Evolutionary conservation across 1,140 invertebrate species (phyloP).

Genomic region (Thrips palmi): DNA sequence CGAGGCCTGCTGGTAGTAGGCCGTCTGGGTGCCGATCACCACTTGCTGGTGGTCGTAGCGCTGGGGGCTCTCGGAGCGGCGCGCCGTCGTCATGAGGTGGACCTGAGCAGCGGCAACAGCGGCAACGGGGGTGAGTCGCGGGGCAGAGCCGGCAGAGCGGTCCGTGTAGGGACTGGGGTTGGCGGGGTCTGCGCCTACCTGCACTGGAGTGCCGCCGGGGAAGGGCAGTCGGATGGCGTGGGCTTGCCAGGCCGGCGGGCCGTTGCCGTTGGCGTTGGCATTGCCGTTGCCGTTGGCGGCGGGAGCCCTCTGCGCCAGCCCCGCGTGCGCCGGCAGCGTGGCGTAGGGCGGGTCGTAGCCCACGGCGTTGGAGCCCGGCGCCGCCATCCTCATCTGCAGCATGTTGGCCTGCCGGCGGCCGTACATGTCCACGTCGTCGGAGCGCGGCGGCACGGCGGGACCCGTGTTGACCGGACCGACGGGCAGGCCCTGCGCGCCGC

Average conservation of each 20-base stretch:
- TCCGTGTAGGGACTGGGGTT: conserved; percentile 4
- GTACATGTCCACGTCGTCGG: conserved; percentile 14
- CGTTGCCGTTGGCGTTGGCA: conserved; percentile 22
- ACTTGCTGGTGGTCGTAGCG: conserved; percentile 19
- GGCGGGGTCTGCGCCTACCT: no score
- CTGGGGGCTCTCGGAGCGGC: conserved; percentile 21
- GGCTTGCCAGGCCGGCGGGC: conserved; percentile 25
- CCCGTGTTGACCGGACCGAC: conserved; percentile 8
- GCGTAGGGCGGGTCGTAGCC: neutral
- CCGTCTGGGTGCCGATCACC: conserved; percentile 25
- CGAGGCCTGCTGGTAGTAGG: conserved; percentile 17
- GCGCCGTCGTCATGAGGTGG: conserved; percentile 17
- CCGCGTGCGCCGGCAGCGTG: neutral
- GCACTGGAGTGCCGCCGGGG: conserved; percentile 20
- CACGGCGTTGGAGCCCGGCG: neutral
- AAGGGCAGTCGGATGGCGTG: conserved; percentile 20
- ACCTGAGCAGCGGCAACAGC: conserved; percentile 8
- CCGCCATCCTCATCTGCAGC: neutral
- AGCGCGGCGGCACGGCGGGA: conserved; percentile 14
- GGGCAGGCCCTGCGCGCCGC: neutral
- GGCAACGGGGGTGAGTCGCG: neutral
- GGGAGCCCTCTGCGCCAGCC: conserved; percentile 1
- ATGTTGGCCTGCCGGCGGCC: conserved; percentile 17
- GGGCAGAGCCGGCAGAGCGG: neutral
- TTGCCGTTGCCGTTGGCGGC: conserved; percentile 9